Base-by-base conservation (phyloP, 2,797 vertebrate genomes). In the Hafferia zeledoni region DNA sequence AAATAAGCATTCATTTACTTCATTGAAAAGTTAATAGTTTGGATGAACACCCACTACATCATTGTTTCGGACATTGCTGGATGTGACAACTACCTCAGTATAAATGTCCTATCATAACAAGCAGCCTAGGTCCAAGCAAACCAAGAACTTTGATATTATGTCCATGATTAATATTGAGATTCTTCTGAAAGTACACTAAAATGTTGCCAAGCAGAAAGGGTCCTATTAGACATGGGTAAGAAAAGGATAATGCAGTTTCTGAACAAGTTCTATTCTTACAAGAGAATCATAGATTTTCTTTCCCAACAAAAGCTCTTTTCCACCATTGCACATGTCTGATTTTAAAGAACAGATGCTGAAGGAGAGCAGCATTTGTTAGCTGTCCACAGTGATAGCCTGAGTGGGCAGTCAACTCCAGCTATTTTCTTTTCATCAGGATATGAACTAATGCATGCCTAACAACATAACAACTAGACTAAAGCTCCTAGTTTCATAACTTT, bases 331-430 rank as follows among this genome's bases (percentile, higher is more conserved):
- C 0, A 1, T 2, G 2, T 17, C 13, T 4, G 47, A 39, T 72
- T 82, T 83, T 95, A 24, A 90, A 59, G 37, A 79, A 69, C 53
- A 79, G 25, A 13, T 74, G 37, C 7, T 46, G 56, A 82, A 67
- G 41, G 9, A 69, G 44, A 59, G 24, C 3, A 78, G 25, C 17
- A 22, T 63, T 61, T 80, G 31, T 37, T 59, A 67, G 37, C 56
- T 81, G 20, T 71, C 65, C 41, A 77, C 25, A 57, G 69, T 70
- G 55, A 33, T 0, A 52, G 31, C 8, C 65, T 68, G 33, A 74
- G 56, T 31, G 56, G 50, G 33, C 47, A 80, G 53, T 24, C 37
- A 88, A 27, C 4, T 17, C 5, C 28, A 87, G 49, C 7, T 74
- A 44, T 80, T 87, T 90, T 65, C 17, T 71, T 69, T 77, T 46